A percentile compares a stretch with the other conserved stretches of the same genome.
phyloP scores from a whole-genome alignment of 2,888 invertebrate genomes.

The Resseliella maxima region DNA sequence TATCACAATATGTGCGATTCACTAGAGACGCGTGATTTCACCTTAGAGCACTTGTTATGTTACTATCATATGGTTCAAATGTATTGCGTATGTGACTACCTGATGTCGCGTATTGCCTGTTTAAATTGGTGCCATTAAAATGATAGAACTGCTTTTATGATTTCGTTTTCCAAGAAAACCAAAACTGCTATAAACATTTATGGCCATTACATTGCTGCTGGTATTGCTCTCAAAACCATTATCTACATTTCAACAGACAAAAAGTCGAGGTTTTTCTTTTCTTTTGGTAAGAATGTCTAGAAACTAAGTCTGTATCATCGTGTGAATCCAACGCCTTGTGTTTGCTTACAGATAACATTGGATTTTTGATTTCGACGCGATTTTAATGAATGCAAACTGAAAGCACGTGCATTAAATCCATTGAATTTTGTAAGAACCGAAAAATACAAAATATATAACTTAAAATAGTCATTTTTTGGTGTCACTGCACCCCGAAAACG shows the following conservation, averaged over 20 bases:
- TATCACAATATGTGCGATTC: neutral
- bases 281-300: neutral
- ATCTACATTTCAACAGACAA: constrained; percentile 47
- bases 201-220: constrained; percentile 30
- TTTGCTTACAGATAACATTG: neutral
- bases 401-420: constrained; percentile 11
- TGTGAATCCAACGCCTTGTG: neutral
- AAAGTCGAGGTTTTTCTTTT: neutral
- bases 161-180: neutral
- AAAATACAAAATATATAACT: constrained; percentile 25
- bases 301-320: neutral
- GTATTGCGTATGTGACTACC: neutral
- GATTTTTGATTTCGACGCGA: neutral
- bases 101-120: neutral
- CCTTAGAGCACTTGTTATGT: neutral
- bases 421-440: neutral
- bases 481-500: constrained; percentile 21
- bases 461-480: constrained; percentile 3
- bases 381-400: neutral
- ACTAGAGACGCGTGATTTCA: constrained; percentile 35
- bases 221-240: neutral
- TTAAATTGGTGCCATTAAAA: constrained; percentile 44
- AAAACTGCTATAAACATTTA: constrained; percentile 56
- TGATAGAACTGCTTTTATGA: constrained; percentile 53
- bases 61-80: constrained; percentile 26